Base-by-base conservation (phyloP, 2,113 vertebrate species). In the Corythornis madagascariensis region DNA sequence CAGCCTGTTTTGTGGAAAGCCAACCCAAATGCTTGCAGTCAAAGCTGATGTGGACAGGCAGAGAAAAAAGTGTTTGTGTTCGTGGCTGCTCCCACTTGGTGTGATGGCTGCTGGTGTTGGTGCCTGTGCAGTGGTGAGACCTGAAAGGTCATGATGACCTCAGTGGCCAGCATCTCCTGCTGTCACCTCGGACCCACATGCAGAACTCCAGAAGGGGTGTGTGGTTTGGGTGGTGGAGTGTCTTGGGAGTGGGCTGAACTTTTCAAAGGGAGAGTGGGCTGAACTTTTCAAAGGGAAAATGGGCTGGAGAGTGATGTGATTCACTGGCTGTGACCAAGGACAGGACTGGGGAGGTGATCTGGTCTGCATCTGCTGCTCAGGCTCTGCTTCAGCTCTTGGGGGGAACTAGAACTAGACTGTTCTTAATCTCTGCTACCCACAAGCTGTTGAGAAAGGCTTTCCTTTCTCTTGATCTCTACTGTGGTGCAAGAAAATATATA, bases 21-120 rank as follows among this genome's bases (percentile, higher is more conserved):
- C 33, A 75, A 25, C 38, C 28, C 43, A 31, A 40, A 1, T 0
- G 0, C 18, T 72, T 76, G 12, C 31, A 59, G 26, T 64, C 48
- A 60, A 50, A 55, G 31, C 57, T 75, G n/a, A 16, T 47, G 1
- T 28, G 45, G 38, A 56, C 38, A 65, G 20, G 52, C 16, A 65
- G 33, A 33, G 14, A 31, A 69, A 61, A 71, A 38, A 8, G 59
- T 60, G 19, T 69, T 83, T 80, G 63, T 83, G 33, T 64, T 76
- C 28, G 38, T 0, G 3, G 31, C 19, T 31, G 17, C 63, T 78
- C 12, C 70, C 38, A 26, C 0, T 14, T 0, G 1, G 13, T 64
- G 84, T 43, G 21, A 21, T 60, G 60, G 64, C 33, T 6, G 16
- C 40, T 38, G 45, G 50, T 17, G 55, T 52, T 33, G 33, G 24